Base-by-base conservation (phyloP, 2,797 vertebrate genomes). In the Sebastes elongatus region DNA sequence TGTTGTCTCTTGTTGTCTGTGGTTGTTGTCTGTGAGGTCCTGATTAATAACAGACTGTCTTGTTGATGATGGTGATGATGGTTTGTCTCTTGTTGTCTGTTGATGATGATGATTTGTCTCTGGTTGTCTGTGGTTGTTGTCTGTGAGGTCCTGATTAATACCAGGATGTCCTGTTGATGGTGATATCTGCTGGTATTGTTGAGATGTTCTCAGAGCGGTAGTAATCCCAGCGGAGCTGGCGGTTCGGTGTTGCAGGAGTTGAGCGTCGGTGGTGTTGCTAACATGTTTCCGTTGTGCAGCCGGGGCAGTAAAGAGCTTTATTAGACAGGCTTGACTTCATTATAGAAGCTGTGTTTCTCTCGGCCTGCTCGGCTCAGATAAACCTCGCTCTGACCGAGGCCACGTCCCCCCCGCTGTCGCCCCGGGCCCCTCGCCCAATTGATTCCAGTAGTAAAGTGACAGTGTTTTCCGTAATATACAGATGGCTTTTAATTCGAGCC, bases 381-480 rank as follows among this genome's bases (percentile, higher is more conserved):
- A 98, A 97, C 96, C 95, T 93, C 92, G 71, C 89, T 95, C 94
- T 69, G 94, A 96, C 96, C 94, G 95, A 95, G 95, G 96, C 93
- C 92, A 93, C 94, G 93, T 96, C 95, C 93, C 93, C 95, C 94
- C 90, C 78, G 86, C 95, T 82, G 87, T 92, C 92, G 93, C 95
- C 94, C 92, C 92, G 66, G 89, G 96, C 35, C 95, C 94, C 94
- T 95, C 83, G 68, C 86, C 92, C 91, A 97, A 97, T 97, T 97
- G 97, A 98, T 98, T 97, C 92, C 93, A 88, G 95, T 96, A 97
- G 96, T 98, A 97, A 97, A 98, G 96, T 96, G 96, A 96, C 96
- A 96, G 94, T 93, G 93, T 89, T 87, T 87, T 78, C 90, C 76
- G 87, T 96, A 96, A 97, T 97, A 95, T 97, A 97, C 84, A 92